A percentile compares a stretch with the other conserved stretches of the same genome.
Evolutionary conservation across 2,888 invertebrate species (phyloP).

Genomic region (Cetonia aurata): DNA sequence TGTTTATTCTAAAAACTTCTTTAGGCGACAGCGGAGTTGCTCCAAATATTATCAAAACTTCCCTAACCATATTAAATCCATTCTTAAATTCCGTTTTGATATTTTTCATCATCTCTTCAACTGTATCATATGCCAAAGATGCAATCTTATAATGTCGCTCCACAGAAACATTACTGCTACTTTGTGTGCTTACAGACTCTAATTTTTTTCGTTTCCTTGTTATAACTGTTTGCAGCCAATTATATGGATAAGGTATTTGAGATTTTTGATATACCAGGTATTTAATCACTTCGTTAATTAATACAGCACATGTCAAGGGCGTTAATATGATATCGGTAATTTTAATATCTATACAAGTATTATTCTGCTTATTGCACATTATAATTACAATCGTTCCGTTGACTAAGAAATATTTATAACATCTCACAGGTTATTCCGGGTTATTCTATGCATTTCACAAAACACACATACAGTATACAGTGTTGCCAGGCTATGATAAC

Average conservation of each 20-base stretch:
- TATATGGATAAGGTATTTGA: constrained; percentile 64
- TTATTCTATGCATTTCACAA: too few relatives aligned
- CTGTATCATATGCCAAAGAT: constrained; percentile 57
- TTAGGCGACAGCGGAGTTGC: constrained; percentile 57
- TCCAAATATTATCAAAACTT: constrained; percentile 60
- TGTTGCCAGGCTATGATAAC: too few relatives aligned
- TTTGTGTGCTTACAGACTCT: constrained; percentile 17
- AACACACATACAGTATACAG: too few relatives aligned
- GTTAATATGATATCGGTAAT: constrained; percentile 70
- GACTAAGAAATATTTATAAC: too few relatives aligned
- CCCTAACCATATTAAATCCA: constrained; percentile 52
- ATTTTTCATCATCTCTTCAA: constrained; percentile 57
- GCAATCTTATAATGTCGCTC: constrained; percentile 57
- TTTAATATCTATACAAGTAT: constrained; percentile 58
- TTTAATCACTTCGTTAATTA: constrained; percentile 72
- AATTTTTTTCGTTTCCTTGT: constrained; percentile 55
- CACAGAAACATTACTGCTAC: constrained; percentile 53
- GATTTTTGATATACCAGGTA: constrained; percentile 71
- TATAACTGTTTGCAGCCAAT: constrained; percentile 58
- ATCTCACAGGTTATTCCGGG: too few relatives aligned
- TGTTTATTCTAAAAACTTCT: constrained; percentile 58
- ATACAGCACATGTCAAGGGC: constrained; percentile 70
- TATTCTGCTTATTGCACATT: constrained; percentile 45
- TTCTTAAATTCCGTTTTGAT: constrained; percentile 56
- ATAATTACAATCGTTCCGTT: constrained; percentile 1